These are phyloP conservation scores for Symphodus melops DNA, from an alignment of 2,113 vertebrate species.

Conservation along the genomic window DNA sequence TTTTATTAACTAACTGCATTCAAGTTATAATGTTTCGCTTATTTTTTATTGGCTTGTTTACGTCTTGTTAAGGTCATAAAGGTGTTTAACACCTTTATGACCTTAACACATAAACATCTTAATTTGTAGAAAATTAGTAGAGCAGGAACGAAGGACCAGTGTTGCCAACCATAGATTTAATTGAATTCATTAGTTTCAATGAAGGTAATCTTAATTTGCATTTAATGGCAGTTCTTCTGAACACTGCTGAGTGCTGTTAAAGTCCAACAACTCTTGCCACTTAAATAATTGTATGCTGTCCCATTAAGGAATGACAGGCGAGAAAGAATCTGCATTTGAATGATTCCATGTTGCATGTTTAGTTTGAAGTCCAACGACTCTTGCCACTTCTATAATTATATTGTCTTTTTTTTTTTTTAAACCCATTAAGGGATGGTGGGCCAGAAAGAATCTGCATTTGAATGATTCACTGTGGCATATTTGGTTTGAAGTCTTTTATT, in stretches of 20 bases:
- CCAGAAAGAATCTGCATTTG: not conserved
- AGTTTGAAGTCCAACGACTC: too few species aligned
- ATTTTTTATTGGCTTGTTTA: not conserved
- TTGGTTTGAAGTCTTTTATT: too few species aligned
- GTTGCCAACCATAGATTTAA: not conserved
- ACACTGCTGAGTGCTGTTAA: not conserved
- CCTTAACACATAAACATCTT: not conserved
- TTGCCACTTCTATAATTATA: too few species aligned
- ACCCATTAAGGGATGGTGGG: not conserved
- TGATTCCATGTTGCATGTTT: too few species aligned
- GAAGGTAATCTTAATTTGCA: not conserved
- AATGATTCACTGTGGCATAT: too few species aligned
- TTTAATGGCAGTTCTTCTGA: not conserved
- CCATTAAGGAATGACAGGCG: not conserved
- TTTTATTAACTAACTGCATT: not conserved
- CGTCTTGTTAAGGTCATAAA: not conserved
- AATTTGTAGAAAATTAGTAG: slow-evolving; percentile 1
- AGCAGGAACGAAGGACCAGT: too few species aligned
- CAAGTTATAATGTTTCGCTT: not conserved
- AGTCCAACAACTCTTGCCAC: not conserved
- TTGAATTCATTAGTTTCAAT: slow-evolving; percentile 16
- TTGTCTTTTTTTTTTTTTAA: too few species aligned
- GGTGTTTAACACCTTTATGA: not conserved
- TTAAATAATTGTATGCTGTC: not conserved
- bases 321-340: not conserved